A percentile compares a stretch with the other conserved stretches of the same genome.
Evolutionary conservation across 2,888 invertebrate species (phyloP).

Genomic region (Holacanthella duospinosa): DNA sequence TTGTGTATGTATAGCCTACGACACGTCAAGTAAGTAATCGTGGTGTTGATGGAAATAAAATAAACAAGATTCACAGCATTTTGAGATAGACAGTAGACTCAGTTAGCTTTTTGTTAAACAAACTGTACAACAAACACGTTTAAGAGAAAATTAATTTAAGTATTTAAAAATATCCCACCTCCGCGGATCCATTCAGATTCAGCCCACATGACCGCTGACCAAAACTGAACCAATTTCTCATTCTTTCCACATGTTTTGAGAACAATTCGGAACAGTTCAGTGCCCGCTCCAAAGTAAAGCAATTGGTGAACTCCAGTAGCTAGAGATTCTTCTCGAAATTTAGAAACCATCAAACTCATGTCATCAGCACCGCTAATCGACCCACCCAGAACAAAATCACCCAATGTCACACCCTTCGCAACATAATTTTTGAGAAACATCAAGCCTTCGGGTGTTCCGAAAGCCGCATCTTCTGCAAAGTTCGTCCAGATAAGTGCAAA

Average conservation of each 20-base stretch:
- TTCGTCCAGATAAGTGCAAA: background rate
- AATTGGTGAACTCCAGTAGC: conserved; percentile 20
- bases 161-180: conserved; percentile 8
- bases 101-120: too few species aligned
- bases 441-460: conserved; percentile 14
- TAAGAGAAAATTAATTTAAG: conserved; percentile 2
- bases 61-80: too few species aligned
- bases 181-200: conserved; percentile 33
- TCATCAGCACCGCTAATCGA: background rate
- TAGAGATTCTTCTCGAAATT: conserved; percentile 27
- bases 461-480: background rate
- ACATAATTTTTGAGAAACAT: conserved; percentile 15
- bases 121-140: too few species aligned
- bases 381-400: background rate
- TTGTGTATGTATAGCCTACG: too few species aligned
- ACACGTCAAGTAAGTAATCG: too few species aligned
- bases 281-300: conserved; percentile 23
- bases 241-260: conserved; percentile 18
- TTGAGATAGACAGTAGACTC: too few species aligned
- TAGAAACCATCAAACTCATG: conserved; percentile 12
- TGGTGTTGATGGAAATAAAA: too few species aligned
- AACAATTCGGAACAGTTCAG: conserved; percentile 24
- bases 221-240: conserved; percentile 28
- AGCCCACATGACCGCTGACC: conserved; percentile 33
- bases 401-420: background rate